Conservation (phyloP, 2,888 invertebrate genomes). For the Spodoptera exigua region DNA sequence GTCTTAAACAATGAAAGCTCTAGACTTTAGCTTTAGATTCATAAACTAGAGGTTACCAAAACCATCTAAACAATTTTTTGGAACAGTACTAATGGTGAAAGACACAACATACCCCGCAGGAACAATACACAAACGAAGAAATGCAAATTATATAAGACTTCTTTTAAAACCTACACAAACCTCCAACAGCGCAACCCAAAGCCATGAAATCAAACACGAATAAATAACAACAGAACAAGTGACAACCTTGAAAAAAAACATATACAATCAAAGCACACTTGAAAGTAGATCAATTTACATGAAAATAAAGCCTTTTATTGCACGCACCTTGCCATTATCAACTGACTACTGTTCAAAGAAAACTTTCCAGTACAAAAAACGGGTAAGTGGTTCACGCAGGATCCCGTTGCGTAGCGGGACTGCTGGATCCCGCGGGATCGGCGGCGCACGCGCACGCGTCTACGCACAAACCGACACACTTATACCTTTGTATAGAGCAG, state of each 20-base stretch:
- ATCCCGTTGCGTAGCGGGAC: conserved; percentile 75
- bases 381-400: conserved; percentile 70
- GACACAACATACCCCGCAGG: too few species aligned
- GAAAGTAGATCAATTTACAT: conserved; percentile 27
- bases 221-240: conserved; percentile 2
- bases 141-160: background rate
- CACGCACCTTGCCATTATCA: conserved; percentile 43
- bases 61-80: too few species aligned
- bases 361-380: conserved; percentile 53
- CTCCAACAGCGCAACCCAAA: too few species aligned
- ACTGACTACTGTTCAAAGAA: conserved; percentile 50
- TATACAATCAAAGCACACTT: conserved; percentile 15
- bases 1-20: too few species aligned
- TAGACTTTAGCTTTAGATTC: too few species aligned
- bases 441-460: conserved; percentile 28
- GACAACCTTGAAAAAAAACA: conserved; percentile 2
- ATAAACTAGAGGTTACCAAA: too few species aligned
- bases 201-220: conserved; percentile 1
- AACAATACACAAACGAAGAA: too few species aligned
- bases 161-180: conserved; percentile 6
- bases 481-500: conserved; percentile 33
- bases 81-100: too few species aligned
- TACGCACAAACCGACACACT: conserved; percentile 50
- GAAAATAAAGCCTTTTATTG: conserved; percentile 28
- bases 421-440: conserved; percentile 55